A percentile compares a stretch with the other conserved stretches of the same genome.
These are phyloP conservation scores for Odobenus rosmarus DNA, from an alignment of 2,113 vertebrate species.

Conservation along the genomic window DNA sequence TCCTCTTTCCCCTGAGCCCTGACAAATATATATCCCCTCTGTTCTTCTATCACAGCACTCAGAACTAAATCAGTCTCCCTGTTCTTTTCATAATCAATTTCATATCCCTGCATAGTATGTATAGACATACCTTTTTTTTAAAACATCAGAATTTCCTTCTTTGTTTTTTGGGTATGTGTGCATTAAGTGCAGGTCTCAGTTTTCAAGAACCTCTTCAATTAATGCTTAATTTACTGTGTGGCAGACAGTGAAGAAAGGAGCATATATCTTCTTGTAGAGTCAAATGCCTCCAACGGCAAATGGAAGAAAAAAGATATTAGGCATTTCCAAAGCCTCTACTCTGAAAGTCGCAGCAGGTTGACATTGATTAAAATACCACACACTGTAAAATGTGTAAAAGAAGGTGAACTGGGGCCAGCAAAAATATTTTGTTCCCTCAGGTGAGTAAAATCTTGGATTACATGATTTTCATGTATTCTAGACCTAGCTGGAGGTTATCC, in stretches of 20 bases:
- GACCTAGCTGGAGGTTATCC: slow-evolving; percentile 46
- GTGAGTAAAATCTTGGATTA: slow-evolving; percentile 77
- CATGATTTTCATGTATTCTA: slow-evolving; percentile 37
- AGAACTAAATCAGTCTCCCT: neutral
- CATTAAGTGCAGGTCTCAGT: neutral
- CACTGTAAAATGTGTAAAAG: slow-evolving; percentile 72
- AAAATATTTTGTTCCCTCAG: slow-evolving; percentile 77
- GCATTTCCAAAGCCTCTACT: slow-evolving; percentile 58
- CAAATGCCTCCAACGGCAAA: neutral
- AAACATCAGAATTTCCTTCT: neutral
- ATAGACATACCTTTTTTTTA: neutral
- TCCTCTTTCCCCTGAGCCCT: too few species aligned
- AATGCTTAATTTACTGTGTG: slow-evolving; percentile 39
- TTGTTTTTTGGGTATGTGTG: neutral
- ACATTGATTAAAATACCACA: slow-evolving; percentile 76
- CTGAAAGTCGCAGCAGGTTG: neutral
- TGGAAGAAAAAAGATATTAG: slow-evolving; percentile 37
- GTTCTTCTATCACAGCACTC: neutral
- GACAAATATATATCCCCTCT: neutral
- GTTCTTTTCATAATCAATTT: neutral
- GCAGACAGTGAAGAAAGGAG: slow-evolving; percentile 1
- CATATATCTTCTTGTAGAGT: slow-evolving; percentile 29
- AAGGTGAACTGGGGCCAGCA: slow-evolving; percentile 72
- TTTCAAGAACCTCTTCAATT: slow-evolving; percentile 63
- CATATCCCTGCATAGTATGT: too few species aligned